Conservation (phyloP, 2,113 vertebrate species). For the Diphyllodes magnificus region DNA sequence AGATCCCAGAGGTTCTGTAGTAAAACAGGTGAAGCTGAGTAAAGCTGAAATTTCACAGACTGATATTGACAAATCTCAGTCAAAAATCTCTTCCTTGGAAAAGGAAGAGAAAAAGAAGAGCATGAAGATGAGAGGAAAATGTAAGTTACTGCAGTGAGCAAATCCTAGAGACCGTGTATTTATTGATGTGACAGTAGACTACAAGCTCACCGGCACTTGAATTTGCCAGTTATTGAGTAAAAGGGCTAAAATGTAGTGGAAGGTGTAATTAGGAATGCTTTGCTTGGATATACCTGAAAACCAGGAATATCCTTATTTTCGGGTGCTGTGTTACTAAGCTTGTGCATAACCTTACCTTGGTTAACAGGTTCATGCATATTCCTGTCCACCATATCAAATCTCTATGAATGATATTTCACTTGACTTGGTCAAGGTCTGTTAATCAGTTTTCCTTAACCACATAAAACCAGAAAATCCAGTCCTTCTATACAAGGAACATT, state of each 20-base stretch:
- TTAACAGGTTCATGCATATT: neutral
- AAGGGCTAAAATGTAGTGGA: neutral
- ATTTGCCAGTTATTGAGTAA: neutral
- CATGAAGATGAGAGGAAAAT: neutral
- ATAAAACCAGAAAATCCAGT: neutral
- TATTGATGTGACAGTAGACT: neutral
- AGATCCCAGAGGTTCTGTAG: neutral
- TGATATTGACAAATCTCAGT: neutral
- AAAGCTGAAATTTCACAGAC: neutral
- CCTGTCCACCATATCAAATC: neutral
- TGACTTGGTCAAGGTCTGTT: neutral
- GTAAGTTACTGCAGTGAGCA: neutral
- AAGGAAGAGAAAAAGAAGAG: neutral
- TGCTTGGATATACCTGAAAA: neutral
- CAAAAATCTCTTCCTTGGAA: no score
- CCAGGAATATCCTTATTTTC: neutral
- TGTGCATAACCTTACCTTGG: neutral
- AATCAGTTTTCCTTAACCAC: neutral
- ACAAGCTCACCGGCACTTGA: neutral
- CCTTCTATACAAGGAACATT: neutral
- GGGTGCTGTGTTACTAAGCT: neutral
- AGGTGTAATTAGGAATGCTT: neutral
- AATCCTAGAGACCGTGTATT: neutral
- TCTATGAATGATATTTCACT: neutral
- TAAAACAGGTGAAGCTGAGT: neutral